Evolutionary conservation across 37 sponge, comb jelly and placozoan genomes (phyloP).

Genomic region (Ianthella basta): DNA sequence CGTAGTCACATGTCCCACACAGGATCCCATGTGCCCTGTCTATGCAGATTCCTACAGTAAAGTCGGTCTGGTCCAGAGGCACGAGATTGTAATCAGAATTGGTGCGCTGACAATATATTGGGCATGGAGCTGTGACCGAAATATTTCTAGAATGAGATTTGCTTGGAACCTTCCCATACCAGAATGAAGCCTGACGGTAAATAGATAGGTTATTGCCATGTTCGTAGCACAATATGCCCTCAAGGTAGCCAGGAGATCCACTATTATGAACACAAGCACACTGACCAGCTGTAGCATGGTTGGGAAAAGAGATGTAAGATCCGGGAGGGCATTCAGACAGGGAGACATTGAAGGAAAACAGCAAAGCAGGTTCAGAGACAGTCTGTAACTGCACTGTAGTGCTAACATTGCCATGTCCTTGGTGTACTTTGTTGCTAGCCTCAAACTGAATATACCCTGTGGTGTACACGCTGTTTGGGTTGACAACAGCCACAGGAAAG

Average conservation of each 20-base stretch:
- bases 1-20: background rate
- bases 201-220: background rate
- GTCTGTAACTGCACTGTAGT: background rate
- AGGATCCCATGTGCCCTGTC: background rate
- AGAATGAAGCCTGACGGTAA: too few species aligned
- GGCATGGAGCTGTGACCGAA: too few species aligned
- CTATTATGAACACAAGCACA: background rate
- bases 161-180: too few species aligned
- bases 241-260: background rate
- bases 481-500: background rate
- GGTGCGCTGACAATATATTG: too few species aligned
- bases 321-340: slow-evolving; percentile 3
- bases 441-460: background rate
- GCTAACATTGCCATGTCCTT: background rate
- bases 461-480: background rate
- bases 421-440: too few species aligned
- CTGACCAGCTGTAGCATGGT: background rate
- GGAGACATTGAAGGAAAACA: background rate
- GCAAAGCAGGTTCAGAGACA: background rate
- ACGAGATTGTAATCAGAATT: too few species aligned
- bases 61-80: too few species aligned
- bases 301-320: background rate
- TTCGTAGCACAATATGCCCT: background rate
- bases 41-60: too few species aligned
- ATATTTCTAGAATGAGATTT: too few species aligned